Evolutionary conservation across 2,113 vertebrate species (phyloP).

Genomic region (Galeopterus variegatus): DNA sequence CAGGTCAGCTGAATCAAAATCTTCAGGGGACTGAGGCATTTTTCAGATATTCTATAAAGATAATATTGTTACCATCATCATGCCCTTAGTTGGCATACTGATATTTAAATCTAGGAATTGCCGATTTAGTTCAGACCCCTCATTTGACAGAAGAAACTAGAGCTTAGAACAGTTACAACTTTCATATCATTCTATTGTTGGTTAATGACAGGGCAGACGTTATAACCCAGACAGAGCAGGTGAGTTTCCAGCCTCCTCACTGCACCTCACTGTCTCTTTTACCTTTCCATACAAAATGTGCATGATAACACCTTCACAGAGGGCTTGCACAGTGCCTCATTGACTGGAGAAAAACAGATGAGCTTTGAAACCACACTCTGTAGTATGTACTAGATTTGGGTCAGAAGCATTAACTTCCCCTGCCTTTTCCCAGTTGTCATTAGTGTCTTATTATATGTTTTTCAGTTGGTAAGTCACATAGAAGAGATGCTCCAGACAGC

Average conservation of each 20-base stretch:
- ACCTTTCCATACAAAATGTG: neutral
- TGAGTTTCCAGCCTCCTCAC: neutral
- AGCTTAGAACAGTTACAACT: neutral
- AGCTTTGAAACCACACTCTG: neutral
- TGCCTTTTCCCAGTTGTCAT: constrained; percentile 23
- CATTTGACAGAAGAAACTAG: neutral
- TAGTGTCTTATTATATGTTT: constrained; percentile 68
- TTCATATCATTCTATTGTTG: neutral
- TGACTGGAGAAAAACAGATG: neutral
- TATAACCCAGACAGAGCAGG: neutral
- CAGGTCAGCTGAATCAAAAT: neutral
- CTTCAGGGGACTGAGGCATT: neutral
- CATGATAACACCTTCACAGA: neutral
- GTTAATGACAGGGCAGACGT: neutral
- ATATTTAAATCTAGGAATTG: constrained; percentile 16
- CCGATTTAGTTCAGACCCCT: neutral
- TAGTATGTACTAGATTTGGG: neutral
- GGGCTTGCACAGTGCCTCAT: neutral
- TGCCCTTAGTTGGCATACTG: neutral
- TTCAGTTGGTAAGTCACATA: constrained; percentile 96
- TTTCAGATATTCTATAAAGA: neutral
- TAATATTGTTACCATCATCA: neutral
- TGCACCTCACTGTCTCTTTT: neutral
- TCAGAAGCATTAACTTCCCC: neutral
- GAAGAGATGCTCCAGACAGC: constrained; percentile 98